phyloP scores from a whole-genome alignment of 1,140 invertebrate species.

The Rhyzopertha dominica region DNA sequence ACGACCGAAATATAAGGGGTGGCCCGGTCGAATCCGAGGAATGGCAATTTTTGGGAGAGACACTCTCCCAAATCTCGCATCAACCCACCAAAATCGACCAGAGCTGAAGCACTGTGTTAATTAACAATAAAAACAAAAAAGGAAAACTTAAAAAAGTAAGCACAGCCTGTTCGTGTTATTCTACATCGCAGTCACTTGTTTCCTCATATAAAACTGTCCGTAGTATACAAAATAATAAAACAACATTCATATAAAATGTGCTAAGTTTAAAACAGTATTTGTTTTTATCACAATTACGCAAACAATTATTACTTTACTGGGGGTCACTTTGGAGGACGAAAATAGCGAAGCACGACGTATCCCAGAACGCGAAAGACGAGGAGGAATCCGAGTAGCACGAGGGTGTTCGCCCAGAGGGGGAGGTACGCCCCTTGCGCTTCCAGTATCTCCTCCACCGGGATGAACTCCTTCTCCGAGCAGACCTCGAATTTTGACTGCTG shows the following conservation, averaged over 20 bases:
- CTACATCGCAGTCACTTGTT: slow-evolving; percentile 25
- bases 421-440: slow-evolving; percentile 57
- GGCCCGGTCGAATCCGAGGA: too few species aligned
- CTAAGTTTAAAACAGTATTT: slow-evolving; percentile 5
- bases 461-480: slow-evolving; percentile 55
- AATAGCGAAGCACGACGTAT: slow-evolving; percentile 69
- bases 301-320: background rate
- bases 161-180: slow-evolving; percentile 36
- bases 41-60: too few species aligned
- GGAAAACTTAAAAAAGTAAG: slow-evolving; percentile 29
- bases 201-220: slow-evolving; percentile 21
- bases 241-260: slow-evolving; percentile 3
- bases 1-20: too few species aligned
- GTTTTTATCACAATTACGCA: slow-evolving; percentile 30
- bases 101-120: too few species aligned
- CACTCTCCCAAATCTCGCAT: too few species aligned
- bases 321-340: slow-evolving; percentile 60
- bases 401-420: slow-evolving; percentile 71
- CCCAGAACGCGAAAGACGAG: slow-evolving; percentile 68
- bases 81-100: too few species aligned
- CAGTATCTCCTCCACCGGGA: slow-evolving; percentile 65
- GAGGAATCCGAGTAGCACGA: slow-evolving; percentile 68
- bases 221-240: slow-evolving; percentile 12
- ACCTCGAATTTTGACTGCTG: slow-evolving; percentile 62
- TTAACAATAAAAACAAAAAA: too few species aligned